These are phyloP conservation scores for Cynodonichthys magdalenae DNA, from an alignment of 2,797 vertebrate species.

Conservation along the genomic window DNA sequence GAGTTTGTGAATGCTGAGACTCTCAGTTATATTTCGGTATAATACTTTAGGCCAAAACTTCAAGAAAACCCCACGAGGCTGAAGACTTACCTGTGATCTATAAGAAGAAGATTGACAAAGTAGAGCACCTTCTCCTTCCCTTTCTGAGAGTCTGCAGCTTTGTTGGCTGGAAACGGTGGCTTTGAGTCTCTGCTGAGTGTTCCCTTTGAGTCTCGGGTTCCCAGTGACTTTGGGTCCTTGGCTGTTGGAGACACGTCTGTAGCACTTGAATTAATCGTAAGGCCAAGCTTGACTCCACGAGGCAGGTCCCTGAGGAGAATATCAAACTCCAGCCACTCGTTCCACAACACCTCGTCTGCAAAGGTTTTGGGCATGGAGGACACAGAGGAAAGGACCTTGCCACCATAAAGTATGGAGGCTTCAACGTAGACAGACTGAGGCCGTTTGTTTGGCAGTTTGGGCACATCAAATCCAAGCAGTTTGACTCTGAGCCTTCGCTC, in stretches of 20 bases:
- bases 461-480: conserved; percentile 82
- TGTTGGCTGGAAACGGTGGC: conserved; percentile 13
- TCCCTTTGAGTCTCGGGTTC: conserved; percentile 14
- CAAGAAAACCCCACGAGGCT: no score
- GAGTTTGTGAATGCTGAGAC: no score
- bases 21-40: no score
- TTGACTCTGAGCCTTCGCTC: conserved; percentile 81
- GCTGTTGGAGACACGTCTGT: conserved; percentile 40
- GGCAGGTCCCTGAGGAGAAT: conserved; percentile 79
- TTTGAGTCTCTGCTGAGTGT: neutral
- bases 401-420: conserved; percentile 78
- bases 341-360: conserved; percentile 84
- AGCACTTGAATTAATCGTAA: conserved; percentile 70
- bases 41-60: no score
- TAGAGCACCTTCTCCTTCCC: conserved; percentile 76
- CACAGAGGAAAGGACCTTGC: conserved; percentile 74
- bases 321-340: conserved; percentile 83
- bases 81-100: conserved; percentile 79
- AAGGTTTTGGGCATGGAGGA: conserved; percentile 70
- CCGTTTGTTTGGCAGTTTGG: conserved; percentile 70
- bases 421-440: conserved; percentile 75
- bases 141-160: conserved; percentile 58
- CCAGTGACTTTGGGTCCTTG: conserved; percentile 53
- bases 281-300: conserved; percentile 78
- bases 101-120: conserved; percentile 84